Evolutionary conservation across 64 coral and sea anemone species (phyloP).

Genomic region (Pachyseris speciosa): DNA sequence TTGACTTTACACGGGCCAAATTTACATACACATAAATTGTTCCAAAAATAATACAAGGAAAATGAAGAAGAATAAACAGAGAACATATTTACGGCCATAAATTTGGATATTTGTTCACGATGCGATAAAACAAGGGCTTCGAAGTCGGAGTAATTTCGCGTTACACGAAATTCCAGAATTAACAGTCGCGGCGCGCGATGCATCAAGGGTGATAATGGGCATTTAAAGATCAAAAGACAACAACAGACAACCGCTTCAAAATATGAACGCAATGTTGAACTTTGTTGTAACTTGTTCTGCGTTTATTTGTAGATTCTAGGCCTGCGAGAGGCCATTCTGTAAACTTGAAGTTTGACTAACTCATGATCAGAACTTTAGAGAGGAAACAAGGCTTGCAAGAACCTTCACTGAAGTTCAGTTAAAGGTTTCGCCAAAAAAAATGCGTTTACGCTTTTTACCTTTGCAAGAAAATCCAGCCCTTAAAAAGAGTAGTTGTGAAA

Average conservation of each 20-base stretch:
- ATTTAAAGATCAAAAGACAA: not conserved
- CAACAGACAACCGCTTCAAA: not conserved
- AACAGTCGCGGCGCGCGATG: no score
- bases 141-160: no score
- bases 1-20: no score
- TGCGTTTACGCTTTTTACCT: not conserved
- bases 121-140: no score
- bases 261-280: not conserved
- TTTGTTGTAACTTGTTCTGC: not conserved
- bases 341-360: not conserved
- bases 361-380: not conserved
- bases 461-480: not conserved
- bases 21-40: no score
- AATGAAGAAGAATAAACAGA: no score
- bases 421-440: not conserved
- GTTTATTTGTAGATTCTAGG: not conserved
- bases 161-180: no score
- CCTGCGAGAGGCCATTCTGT: not conserved
- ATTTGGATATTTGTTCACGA: no score
- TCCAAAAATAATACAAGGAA: no score
- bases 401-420: no score
- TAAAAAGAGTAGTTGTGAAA: not conserved
- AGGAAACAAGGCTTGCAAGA: not conserved
- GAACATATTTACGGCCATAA: no score
- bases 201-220: not conserved